phyloP scores from a whole-genome alignment of 2,797 vertebrate genomes.

The Esox masquinongy region DNA sequence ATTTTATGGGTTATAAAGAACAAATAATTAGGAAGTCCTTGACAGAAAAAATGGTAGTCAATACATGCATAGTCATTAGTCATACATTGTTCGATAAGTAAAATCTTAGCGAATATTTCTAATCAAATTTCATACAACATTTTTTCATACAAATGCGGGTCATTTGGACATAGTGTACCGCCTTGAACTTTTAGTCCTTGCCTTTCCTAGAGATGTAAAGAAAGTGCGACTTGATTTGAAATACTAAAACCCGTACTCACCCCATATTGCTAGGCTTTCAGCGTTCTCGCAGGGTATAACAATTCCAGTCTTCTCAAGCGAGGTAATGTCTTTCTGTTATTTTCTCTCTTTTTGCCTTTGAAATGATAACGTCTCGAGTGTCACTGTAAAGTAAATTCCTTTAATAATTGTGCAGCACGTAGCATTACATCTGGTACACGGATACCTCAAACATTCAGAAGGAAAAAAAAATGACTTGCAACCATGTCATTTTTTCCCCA shows the following conservation, averaged over 20 bases:
- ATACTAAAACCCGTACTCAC: constrained; percentile 53
- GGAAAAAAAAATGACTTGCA: neutral
- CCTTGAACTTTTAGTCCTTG: constrained; percentile 26
- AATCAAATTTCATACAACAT: neutral
- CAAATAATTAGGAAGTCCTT: neutral
- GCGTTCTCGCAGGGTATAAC: neutral
- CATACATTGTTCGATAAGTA: neutral
- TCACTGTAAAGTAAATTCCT: constrained; percentile 17
- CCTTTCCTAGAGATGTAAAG: constrained; percentile 18
- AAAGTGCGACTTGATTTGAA: constrained; percentile 13
- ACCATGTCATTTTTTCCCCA: constrained; percentile 23
- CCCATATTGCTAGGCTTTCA: constrained; percentile 56
- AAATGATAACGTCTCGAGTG: constrained; percentile 14
- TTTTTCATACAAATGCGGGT: neutral
- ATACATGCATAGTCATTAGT: neutral
- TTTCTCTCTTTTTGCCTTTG: constrained; percentile 11
- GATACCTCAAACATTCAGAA: neutral
- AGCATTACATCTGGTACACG: neutral
- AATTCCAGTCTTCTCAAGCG: constrained; percentile 35
- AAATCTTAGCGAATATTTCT: neutral
- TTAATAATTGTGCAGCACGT: neutral
- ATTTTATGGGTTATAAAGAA: neutral
- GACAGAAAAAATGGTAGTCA: neutral
- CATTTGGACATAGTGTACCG: constrained; percentile 7
- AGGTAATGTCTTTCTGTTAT: constrained; percentile 35